Base-by-base conservation (phyloP, 2,113 vertebrate genomes). In the Lates calcarifer region DNA sequence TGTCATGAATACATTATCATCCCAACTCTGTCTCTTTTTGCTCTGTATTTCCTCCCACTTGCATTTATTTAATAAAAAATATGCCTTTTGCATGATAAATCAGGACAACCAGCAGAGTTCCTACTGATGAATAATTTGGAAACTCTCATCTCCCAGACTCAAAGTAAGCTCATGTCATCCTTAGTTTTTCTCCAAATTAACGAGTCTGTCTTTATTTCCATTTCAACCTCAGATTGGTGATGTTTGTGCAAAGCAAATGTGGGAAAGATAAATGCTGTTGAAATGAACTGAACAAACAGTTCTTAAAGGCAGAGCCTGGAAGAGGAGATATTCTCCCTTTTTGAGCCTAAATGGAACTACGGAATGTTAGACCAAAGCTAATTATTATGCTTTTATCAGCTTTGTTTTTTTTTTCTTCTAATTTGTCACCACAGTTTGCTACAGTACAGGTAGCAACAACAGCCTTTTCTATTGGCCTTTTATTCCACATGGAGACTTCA, bases 81-180 rank as follows among this genome's bases (percentile, higher is more conserved):
- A 39, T 69, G 24, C 29, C 9, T n/a, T 73, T 49, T 57, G 60
- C 47, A 47, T 43, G 0, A 35, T 47, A 31, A 37, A 66, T 20
- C 6, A 67, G 35, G 33, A 9, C 57, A 33, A 49, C 63, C 6
- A 53, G 64, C 49, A 17, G 68, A 67, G 10, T 18, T 77, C 15
- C 10, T 33, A 51, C 24, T 51, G 33, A 55, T 77, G 33, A 78
- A 70, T 86, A 37, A 74, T 64, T 71, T 53, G 26, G n/a, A 62
- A 65, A 55, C 75, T 45, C 12, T 75, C 58, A 18, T 47, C 55
- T 61, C 3, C 55, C n/a, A 14, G 51, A 60, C 43, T 61, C 31
- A 74, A 29, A 69, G 68, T 70, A 14, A 41, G 11, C 56, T 31
- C 13, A 47, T 51, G 31, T 43, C 82, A 74, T 63, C 56, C 2